phyloP scores from a whole-genome alignment of 2,797 vertebrate genomes.

The Sphenopsis melanotis region DNA sequence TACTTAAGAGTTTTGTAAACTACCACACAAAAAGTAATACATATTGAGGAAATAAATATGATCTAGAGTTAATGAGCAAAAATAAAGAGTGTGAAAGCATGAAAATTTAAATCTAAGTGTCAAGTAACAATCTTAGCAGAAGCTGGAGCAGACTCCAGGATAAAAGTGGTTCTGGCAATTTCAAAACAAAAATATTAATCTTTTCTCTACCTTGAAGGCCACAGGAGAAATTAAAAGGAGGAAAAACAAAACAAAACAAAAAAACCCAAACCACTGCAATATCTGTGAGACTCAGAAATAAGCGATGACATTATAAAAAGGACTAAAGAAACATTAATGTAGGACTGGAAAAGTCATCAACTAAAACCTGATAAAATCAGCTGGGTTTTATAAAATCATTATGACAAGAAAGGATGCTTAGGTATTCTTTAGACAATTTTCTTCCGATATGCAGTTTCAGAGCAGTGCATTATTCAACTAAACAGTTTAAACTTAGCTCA shows the following conservation, averaged over 20 bases:
- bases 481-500: neutral
- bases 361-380: neutral
- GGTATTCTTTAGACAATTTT: neutral
- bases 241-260: neutral
- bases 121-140: neutral
- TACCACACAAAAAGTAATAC: neutral
- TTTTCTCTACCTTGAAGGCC: neutral
- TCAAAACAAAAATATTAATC: neutral
- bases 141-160: neutral
- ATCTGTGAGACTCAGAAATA: neutral
- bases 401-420: neutral
- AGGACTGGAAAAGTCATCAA: neutral
- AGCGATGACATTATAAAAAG: neutral
- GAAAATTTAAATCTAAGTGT: conserved; percentile 23
- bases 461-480: neutral
- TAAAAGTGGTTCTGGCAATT: neutral
- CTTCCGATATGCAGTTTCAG: neutral
- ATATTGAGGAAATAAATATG: neutral
- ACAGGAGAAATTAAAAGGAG: neutral
- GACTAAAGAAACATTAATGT: neutral
- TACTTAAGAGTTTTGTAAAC: neutral
- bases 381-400: neutral
- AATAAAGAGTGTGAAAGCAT: neutral
- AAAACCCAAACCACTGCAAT: accelerated
- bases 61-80: neutral